Evolutionary conservation across 2,888 invertebrate species (phyloP), one percentile per base, ranked within the genome.

Genomic region (Protophormia terraenovae): DNA sequence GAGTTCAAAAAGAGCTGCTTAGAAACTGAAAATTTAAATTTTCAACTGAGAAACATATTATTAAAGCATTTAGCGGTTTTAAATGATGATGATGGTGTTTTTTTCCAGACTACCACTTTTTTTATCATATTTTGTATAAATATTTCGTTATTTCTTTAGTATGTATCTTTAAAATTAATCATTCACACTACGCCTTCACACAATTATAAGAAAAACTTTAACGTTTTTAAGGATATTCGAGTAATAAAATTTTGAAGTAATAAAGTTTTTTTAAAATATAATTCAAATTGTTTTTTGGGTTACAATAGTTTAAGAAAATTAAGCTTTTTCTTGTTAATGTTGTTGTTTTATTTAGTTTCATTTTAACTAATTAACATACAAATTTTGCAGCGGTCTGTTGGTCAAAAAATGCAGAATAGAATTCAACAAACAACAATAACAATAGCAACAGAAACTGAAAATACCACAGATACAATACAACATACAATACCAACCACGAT

Each of bases 1-100:
- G n/a, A 50, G 5, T 45, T 62, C n/a, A n/a, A 10, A 10, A 41
- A 27, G 50, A 79, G 55, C n/a, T n/a, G n/a, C n/a, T 24, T 24
- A 29, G 50, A 38, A 38, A 64, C 10, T 50, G 19, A 50, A 50
- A 66, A 41, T 24, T 64, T 16, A 16, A 32, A 55, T 27, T 16
- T 53, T 22, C 27, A 22, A 47, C 38, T 60, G 19, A 38, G 45
- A 60, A 86, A 87, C 86, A 86, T 89, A 89, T 89, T 90, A 90
- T 89, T 90, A 90, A 87, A 81, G 89, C 91, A 89, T 90, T 91
- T 90, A 90, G 90, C 89, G 88, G 89, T 88, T 89, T 88, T 91
- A 91, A 90, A 89, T 88, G 90, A 87, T 87, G 67, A 80, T 66
- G 75, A 73, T 75, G 55, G 14, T 45, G 77, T 60, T 47, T 55